Conservation (phyloP, 2,888 invertebrate genomes). For the Tetheella fluctuosa region DNA sequence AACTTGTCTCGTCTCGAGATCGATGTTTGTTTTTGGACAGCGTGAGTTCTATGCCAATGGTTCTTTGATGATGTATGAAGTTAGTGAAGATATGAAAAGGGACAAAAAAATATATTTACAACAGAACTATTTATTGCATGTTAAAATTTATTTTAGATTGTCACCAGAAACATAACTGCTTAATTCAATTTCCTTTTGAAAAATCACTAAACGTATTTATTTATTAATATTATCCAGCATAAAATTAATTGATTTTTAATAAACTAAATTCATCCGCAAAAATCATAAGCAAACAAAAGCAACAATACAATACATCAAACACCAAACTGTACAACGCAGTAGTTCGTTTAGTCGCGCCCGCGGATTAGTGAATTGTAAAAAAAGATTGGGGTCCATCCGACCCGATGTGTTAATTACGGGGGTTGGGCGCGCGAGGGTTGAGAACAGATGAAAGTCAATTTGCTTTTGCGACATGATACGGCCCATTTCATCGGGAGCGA, state of each 20-base stretch:
- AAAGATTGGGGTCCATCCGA: conserved; percentile 74
- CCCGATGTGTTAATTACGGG: conserved; percentile 84
- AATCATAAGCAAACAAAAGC: conserved; percentile 46
- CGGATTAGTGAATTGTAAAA: conserved; percentile 83
- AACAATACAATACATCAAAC: conserved; percentile 49
- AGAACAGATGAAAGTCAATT: conserved; percentile 86
- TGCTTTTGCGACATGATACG: conserved; percentile 87
- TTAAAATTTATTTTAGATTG: not conserved
- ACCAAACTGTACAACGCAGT: conserved; percentile 55
- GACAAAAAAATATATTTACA: too few species aligned
- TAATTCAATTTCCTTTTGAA: too few species aligned
- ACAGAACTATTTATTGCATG: too few species aligned
- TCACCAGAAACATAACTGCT: too few species aligned
- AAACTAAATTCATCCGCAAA: conserved; percentile 17
- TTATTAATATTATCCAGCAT: too few species aligned
- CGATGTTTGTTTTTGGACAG: conserved; percentile 82
- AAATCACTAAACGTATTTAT: not conserved
- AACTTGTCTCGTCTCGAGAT: conserved; percentile 80
- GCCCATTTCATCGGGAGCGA: conserved; percentile 84
- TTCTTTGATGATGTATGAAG: conserved; percentile 75
- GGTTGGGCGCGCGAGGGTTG: conserved; percentile 75
- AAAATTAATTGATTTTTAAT: conserved; percentile 9
- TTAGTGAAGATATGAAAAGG: too few species aligned
- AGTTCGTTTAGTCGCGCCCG: conserved; percentile 78
- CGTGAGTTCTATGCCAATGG: conserved; percentile 69